Base-by-base conservation (phyloP, 2,797 vertebrate species). In the Clamator glandarius region DNA sequence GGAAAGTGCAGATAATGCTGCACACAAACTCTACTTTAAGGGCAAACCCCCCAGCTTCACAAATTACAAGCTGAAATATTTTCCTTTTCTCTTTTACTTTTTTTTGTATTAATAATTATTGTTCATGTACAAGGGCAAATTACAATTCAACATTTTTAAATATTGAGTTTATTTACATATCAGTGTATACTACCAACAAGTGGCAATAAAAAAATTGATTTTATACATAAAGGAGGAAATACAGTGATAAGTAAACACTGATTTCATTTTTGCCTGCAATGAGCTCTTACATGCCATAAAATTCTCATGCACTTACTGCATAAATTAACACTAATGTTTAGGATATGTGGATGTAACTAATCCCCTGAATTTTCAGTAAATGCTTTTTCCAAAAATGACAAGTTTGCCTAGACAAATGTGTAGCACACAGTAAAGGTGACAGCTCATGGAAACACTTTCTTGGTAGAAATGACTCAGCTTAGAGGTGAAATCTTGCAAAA, bases 111-210 rank as follows among this genome's bases (percentile, higher is more conserved):
- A 31, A 5, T 50, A 26, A 24, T 33, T 57, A 25, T 23, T 87
- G 13, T 78, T 72, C 15, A 29, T 61, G 15, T 46, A 29, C 24
- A 84, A 61, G 2, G 9, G 42, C 74, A 68, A 70, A 1, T 48
- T 54, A 18, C 2, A 80, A 79, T 25, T 2, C 5, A 57, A 68
- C 3, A 57, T 24, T 41, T 74, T 55, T 61, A 70, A 63, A 12
- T 31, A 9, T 2, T 39, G 20, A 48, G 6, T 73, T 67, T 62
- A 50, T 82, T 70, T 61, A 33, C 9, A 57, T 84, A 82, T 42
- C 12, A 13, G 0, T 44, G 1, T 15, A 1, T 31, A 48, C 73
- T 89, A 76, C 35, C 9, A 66, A 29, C n/a, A 54, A 3, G 0
- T n/a, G 4, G 5, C 6, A 17, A 13, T 23, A 84, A 66, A 26